Evolutionary conservation across 1,140 invertebrate genomes (phyloP).

Genomic region (Drosophila pandora): DNA sequence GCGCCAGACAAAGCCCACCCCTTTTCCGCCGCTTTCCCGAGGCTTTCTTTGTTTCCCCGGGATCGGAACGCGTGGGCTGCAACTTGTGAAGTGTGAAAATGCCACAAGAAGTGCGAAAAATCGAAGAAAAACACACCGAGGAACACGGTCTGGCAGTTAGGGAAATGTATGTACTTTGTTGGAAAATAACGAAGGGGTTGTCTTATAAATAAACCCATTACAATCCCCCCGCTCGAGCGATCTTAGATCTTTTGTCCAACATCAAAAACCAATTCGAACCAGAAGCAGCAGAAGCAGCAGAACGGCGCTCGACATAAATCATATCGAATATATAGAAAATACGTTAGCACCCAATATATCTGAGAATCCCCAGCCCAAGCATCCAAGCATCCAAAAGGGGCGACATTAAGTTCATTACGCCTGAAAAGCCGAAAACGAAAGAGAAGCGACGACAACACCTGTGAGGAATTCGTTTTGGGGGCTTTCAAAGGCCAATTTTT

Average conservation of each 20-base stretch:
- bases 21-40: background rate
- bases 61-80: slow-evolving; percentile 27
- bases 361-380: background rate
- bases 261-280: slow-evolving; percentile 70
- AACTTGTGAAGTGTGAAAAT: slow-evolving; percentile 39
- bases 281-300: slow-evolving; percentile 48
- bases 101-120: slow-evolving; percentile 38
- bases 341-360: slow-evolving; percentile 37
- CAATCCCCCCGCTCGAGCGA: slow-evolving; percentile 31
- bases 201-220: slow-evolving; percentile 33
- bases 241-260: slow-evolving; percentile 45
- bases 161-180: background rate
- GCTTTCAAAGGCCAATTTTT: slow-evolving; percentile 31
- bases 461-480: slow-evolving; percentile 40
- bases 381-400: slow-evolving; percentile 29
- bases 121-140: background rate
- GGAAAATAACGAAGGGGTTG: slow-evolving; percentile 3
- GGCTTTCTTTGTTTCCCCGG: slow-evolving; percentile 29
- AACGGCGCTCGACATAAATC: slow-evolving; percentile 54
- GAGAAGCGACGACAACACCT: slow-evolving; percentile 41
- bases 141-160: background rate
- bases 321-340: slow-evolving; percentile 58
- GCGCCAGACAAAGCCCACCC: slow-evolving; percentile 63
- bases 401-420: slow-evolving; percentile 76
- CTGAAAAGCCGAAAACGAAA: slow-evolving; percentile 25